Percentiles rank a stretch among this genome's conserved stretches.
These are phyloP conservation scores for Rhynchonycteris naso DNA, from an alignment of 2,797 vertebrate species.

Conservation along the genomic window DNA sequence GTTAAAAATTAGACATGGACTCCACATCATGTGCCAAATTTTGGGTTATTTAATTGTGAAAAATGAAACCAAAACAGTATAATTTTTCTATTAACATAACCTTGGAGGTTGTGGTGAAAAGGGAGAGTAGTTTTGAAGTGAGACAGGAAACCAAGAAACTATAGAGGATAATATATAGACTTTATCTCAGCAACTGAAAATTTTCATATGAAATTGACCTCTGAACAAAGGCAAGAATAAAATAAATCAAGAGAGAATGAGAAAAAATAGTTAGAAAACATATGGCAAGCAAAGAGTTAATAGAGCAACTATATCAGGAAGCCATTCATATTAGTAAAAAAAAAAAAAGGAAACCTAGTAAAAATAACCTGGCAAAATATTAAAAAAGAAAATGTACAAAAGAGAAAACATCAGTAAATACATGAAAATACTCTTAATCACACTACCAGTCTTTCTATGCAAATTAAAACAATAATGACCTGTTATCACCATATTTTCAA, in stretches of 20 bases:
- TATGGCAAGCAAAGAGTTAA: not conserved
- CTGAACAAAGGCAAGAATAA: not conserved
- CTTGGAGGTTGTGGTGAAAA: not conserved
- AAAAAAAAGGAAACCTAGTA: not conserved
- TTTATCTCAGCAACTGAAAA: not conserved
- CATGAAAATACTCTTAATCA: not conserved
- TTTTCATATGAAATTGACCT: not conserved
- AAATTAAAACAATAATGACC: slow-evolving; percentile 3
- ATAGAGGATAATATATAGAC: not conserved
- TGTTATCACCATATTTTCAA: not conserved
- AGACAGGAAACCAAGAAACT: not conserved
- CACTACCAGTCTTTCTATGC: not conserved
- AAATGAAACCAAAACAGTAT: not conserved
- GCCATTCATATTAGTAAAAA: not conserved
- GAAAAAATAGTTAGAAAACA: not conserved
- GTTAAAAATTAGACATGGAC: not conserved
- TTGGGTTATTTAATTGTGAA: not conserved
- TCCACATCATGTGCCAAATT: not conserved
- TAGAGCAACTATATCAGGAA: not conserved
- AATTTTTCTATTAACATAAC: not conserved
- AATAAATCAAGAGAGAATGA: not conserved
- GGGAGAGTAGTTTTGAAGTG: not conserved
- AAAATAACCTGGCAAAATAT: not conserved
- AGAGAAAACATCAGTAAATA: slow-evolving; percentile 5
- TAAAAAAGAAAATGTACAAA: not conserved